Percentiles rank a stretch among this genome's conserved stretches.
Evolutionary conservation across 2,113 vertebrate genomes (phyloP).

Genomic region (Callipepla squamata): DNA sequence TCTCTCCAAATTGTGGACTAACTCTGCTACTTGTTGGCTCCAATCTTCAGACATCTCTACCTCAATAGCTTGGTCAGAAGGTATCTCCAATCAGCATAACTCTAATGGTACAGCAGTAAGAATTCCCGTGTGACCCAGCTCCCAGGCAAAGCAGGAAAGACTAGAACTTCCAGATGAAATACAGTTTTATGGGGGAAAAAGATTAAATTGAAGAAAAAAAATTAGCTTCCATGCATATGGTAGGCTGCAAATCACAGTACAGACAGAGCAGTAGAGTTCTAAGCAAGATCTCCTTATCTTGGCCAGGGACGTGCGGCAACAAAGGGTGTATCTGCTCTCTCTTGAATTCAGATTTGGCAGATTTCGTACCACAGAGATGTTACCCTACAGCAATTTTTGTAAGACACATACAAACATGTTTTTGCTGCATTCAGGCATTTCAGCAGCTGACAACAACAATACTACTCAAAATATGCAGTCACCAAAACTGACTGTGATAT

Average conservation of each 20-base stretch:
- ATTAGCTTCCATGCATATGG: background rate
- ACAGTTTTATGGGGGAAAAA: accelerated
- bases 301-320: background rate
- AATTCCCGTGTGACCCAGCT: background rate
- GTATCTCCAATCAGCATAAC: background rate
- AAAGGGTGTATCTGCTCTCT: background rate
- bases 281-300: background rate
- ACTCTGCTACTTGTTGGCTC: background rate
- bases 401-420: background rate
- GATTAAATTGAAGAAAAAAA: background rate
- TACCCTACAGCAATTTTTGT: background rate
- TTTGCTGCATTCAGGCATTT: background rate
- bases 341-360: background rate
- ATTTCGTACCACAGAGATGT: background rate
- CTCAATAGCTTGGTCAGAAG: background rate
- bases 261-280: background rate
- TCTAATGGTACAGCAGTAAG: accelerated
- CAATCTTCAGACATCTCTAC: background rate
- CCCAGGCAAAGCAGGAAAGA: background rate
- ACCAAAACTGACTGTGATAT: background rate
- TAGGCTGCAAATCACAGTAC: background rate
- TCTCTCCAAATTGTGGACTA: background rate
- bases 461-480: background rate
- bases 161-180: background rate
- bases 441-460: background rate